Conservation (phyloP, 2,113 vertebrate genomes). For the Amphiprion ocellaris region DNA sequence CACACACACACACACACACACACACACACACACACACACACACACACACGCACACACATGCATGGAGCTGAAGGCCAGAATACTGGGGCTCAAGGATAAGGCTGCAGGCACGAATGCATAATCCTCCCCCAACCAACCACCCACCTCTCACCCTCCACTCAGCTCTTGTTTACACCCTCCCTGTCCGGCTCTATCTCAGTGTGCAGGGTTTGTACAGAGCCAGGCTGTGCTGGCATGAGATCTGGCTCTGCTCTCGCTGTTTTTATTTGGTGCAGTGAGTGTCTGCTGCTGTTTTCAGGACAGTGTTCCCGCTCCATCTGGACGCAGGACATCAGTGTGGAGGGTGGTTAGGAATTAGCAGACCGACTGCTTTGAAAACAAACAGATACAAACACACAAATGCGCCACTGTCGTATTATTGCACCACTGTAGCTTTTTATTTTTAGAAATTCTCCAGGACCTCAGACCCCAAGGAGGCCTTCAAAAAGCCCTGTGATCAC, state of each 20-base stretch:
- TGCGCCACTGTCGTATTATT: not conserved
- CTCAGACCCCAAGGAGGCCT: too few species aligned
- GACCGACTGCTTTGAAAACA: conserved; percentile 34
- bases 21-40: not conserved
- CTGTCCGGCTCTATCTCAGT: conserved; percentile 16
- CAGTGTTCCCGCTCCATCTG: conserved; percentile 53
- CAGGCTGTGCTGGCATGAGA: conserved; percentile 54
- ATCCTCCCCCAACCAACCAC: not conserved
- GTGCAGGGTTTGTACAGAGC: conserved; percentile 48
- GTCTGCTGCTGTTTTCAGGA: conserved; percentile 49
- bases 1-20: not conserved
- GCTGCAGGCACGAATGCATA: conserved; percentile 12
- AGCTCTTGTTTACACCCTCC: conserved; percentile 40
- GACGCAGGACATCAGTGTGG: conserved; percentile 15
- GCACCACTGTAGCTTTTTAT: too few species aligned
- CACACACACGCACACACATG: not conserved
- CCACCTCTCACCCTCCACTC: conserved; percentile 6
- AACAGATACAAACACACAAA: conserved; percentile 14
- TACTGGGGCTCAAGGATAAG: conserved; percentile 7
- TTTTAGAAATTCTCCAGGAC: too few species aligned
- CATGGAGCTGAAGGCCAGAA: conserved; percentile 4
- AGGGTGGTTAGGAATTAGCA: conserved; percentile 17
- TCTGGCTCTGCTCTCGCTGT: conserved; percentile 35
- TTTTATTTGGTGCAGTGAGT: conserved; percentile 38
- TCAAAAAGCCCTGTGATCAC: too few species aligned